A percentile compares a stretch with the other conserved stretches of the same genome.
Conservation (phyloP, 2,113 vertebrate species). For the Thamnaconus septentrionalis region DNA sequence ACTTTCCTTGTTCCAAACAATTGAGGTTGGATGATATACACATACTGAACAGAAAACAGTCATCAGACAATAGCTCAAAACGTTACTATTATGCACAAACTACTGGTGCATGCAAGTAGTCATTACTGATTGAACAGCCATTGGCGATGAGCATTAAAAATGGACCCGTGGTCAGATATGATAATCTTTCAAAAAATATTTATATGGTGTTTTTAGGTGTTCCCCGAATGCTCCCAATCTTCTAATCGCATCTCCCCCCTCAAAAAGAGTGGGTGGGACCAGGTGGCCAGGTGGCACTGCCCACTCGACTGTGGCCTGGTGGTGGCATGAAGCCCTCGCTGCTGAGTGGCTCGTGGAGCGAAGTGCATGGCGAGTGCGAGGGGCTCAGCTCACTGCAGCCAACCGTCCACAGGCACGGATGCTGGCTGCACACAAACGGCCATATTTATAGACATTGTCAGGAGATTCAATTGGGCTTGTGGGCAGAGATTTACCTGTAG, state of each 20-base stretch:
- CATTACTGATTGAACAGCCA: too few relatives aligned
- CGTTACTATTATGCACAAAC: too few relatives aligned
- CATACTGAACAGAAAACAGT: too few relatives aligned
- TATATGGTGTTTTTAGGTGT: neutral
- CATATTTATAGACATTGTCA: too few relatives aligned
- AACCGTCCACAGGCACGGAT: constrained; percentile 90
- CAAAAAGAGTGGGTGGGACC: constrained; percentile 83
- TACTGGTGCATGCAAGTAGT: too few relatives aligned
- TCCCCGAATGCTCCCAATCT: neutral
- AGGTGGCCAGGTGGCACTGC: constrained; percentile 76
- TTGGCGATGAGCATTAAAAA: neutral
- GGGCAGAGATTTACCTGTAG: constrained; percentile 76
- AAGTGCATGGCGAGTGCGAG: constrained; percentile 68
- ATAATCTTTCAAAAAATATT: neutral
- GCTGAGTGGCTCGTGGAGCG: constrained; percentile 70
- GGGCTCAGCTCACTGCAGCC: constrained; percentile 78
- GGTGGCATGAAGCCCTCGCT: constrained; percentile 78
- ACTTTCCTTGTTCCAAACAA: too few relatives aligned
- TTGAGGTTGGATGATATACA: too few relatives aligned
- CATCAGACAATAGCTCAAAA: too few relatives aligned
- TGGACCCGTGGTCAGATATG: neutral
- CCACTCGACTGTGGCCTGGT: constrained; percentile 70
- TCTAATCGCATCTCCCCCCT: constrained; percentile 27
- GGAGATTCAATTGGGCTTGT: neutral
- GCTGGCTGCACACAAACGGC: constrained; percentile 77